These are phyloP conservation scores for Lasioglossum pauxillum DNA, from an alignment of 2,888 invertebrate genomes.

Conservation along the genomic window DNA sequence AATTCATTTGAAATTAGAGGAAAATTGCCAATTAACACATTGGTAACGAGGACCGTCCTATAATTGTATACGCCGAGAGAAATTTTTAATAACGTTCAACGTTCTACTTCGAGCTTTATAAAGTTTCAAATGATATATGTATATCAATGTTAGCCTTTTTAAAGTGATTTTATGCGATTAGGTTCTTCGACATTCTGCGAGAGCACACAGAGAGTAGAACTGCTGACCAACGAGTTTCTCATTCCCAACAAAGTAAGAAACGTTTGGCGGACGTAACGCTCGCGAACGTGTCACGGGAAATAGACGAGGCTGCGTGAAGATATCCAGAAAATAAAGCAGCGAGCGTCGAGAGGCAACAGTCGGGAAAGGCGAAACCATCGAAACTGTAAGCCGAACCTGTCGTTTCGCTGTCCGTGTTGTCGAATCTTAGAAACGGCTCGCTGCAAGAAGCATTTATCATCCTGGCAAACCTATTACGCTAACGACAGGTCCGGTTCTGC, in stretches of 20 bases:
- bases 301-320: constrained; percentile 33
- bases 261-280: constrained; percentile 16
- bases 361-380: constrained; percentile 5
- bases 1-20: not conserved
- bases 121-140: too few species aligned
- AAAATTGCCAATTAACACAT: not conserved
- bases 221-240: constrained; percentile 26
- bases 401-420: not conserved
- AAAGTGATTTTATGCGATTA: not conserved
- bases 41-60: not conserved
- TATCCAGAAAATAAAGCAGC: constrained; percentile 29
- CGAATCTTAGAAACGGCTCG: constrained; percentile 27
- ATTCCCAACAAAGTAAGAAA: constrained; percentile 12
- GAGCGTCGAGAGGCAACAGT: not conserved
- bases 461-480: not conserved
- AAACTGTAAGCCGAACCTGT: constrained; percentile 7
- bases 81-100: not conserved
- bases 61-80: not conserved
- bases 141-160: too few species aligned
- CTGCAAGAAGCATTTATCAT: constrained; percentile 11
- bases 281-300: constrained; percentile 34
- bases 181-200: not conserved
- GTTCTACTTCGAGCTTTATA: too few species aligned
- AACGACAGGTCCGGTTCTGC: not conserved
- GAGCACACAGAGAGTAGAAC: not conserved